These are phyloP conservation scores for Caenorhabditis sp. DNA, from an alignment of 2,888 invertebrate genomes.

Conservation along the genomic window DNA sequence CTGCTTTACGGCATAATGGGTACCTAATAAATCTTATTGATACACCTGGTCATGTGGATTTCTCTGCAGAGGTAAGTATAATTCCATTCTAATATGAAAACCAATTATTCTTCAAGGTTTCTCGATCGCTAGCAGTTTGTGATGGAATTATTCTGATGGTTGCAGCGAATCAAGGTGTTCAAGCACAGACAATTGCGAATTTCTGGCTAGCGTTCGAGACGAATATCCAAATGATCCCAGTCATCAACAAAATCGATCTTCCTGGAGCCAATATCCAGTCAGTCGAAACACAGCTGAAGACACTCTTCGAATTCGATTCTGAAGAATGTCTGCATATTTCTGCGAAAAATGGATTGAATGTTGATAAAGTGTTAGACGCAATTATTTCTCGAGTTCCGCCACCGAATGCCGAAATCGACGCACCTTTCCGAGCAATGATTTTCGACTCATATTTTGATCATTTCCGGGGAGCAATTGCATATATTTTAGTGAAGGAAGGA, in stretches of 20 bases:
- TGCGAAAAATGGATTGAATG: slow-evolving; percentile 88
- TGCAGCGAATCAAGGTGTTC: slow-evolving; percentile 83
- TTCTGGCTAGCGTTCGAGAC: slow-evolving; percentile 87
- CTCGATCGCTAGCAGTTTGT: slow-evolving; percentile 88
- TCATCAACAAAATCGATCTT: slow-evolving; percentile 94
- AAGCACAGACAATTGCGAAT: slow-evolving; percentile 87
- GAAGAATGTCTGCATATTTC: slow-evolving; percentile 83
- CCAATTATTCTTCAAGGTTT: slow-evolving; percentile 87
- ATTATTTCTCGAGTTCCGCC: slow-evolving; percentile 59
- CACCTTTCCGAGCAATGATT: slow-evolving; percentile 81
- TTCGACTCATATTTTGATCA: slow-evolving; percentile 94
- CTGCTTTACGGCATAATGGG: slow-evolving; percentile 79
- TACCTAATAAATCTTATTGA: slow-evolving; percentile 86
- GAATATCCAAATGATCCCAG: slow-evolving; percentile 85
- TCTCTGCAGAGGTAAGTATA: slow-evolving; percentile 72
- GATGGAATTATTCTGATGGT: slow-evolving; percentile 93
- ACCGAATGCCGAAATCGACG: slow-evolving; percentile 70
- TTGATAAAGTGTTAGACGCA: slow-evolving; percentile 78
- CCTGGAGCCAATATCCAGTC: slow-evolving; percentile 85
- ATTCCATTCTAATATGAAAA: no score
- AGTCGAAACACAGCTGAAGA: slow-evolving; percentile 80
- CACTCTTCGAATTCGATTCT: slow-evolving; percentile 83
- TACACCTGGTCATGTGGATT: slow-evolving; percentile 96
- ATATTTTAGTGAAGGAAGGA: slow-evolving; percentile 84
- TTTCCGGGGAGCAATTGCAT: slow-evolving; percentile 83